Evolutionary conservation across 2,888 invertebrate genomes (phyloP).

Genomic region (Lasiommata megera): DNA sequence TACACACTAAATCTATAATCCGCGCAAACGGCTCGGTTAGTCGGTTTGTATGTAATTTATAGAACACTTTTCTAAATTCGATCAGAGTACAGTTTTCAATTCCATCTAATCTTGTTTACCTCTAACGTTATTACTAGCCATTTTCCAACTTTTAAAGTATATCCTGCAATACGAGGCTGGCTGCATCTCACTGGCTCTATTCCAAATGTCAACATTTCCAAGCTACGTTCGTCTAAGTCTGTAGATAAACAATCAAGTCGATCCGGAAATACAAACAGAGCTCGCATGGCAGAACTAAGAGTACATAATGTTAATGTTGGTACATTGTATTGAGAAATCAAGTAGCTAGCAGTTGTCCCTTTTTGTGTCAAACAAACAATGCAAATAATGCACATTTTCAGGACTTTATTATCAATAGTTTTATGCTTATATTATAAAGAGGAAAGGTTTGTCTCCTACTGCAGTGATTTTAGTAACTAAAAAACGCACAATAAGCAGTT

Average conservation of each 20-base stretch:
- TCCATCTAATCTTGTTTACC: conserved; percentile 11
- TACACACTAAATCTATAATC: too few species aligned
- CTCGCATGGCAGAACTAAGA: neutral
- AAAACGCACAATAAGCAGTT: too few species aligned
- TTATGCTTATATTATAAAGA: too few species aligned
- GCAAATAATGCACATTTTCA: neutral
- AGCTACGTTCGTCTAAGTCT: conserved; percentile 12
- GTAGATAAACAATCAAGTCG: conserved; percentile 16
- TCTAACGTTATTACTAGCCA: neutral
- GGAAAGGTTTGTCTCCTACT: too few species aligned
- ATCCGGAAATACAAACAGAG: neutral
- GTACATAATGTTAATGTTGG: neutral
- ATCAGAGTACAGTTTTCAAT: neutral
- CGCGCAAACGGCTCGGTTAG: neutral
- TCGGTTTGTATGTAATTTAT: neutral
- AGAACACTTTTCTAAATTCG: neutral
- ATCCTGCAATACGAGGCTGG: conserved; percentile 3
- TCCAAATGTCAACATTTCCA: conserved; percentile 20
- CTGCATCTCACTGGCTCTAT: conserved; percentile 12
- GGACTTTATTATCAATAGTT: neutral
- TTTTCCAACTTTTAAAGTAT: conserved; percentile 8
- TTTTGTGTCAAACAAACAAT: too few species aligned
- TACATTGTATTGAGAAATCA: neutral
- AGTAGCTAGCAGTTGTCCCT: neutral
- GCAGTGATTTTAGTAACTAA: too few species aligned